Percentiles rank a stretch among this genome's conserved stretches.
phyloP scores from a whole-genome alignment of 2,888 invertebrate genomes.

The Elegia similella region DNA sequence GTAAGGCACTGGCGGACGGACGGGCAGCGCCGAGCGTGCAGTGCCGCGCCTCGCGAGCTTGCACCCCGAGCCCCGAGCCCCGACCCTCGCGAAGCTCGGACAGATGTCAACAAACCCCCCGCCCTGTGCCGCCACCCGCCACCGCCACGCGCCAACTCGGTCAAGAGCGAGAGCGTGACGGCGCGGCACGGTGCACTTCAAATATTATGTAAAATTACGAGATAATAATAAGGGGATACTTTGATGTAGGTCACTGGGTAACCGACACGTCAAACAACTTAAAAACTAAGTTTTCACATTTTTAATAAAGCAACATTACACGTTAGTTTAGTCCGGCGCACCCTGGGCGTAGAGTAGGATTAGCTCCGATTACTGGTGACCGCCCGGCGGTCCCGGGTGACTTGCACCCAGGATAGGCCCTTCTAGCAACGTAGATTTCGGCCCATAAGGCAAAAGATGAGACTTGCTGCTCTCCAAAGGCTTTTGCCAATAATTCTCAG shows the following conservation, averaged over 20 bases:
- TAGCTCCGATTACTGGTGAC: too few species aligned
- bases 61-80: conserved; percentile 21
- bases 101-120: conserved; percentile 14
- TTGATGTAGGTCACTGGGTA: background rate
- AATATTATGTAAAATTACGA: background rate
- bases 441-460: too few species aligned
- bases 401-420: too few species aligned
- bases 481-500: too few species aligned
- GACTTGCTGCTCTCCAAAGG: too few species aligned
- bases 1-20: conserved; percentile 59
- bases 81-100: conserved; percentile 19
- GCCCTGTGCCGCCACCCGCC: conserved; percentile 18
- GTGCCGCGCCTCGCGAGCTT: conserved; percentile 23
- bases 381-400: too few species aligned
- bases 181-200: background rate
- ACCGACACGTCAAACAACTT: too few species aligned
- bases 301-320: too few species aligned
- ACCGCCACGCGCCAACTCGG: conserved; percentile 9
- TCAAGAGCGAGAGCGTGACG: conserved; percentile 6
- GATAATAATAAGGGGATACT: background rate
- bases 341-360: too few species aligned
- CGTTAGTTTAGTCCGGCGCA: too few species aligned
- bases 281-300: too few species aligned
- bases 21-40: conserved; percentile 20
- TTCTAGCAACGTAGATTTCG: too few species aligned